Evolutionary conservation across 2,888 invertebrate genomes (phyloP).

Genomic region (Thymelicus lineola): DNA sequence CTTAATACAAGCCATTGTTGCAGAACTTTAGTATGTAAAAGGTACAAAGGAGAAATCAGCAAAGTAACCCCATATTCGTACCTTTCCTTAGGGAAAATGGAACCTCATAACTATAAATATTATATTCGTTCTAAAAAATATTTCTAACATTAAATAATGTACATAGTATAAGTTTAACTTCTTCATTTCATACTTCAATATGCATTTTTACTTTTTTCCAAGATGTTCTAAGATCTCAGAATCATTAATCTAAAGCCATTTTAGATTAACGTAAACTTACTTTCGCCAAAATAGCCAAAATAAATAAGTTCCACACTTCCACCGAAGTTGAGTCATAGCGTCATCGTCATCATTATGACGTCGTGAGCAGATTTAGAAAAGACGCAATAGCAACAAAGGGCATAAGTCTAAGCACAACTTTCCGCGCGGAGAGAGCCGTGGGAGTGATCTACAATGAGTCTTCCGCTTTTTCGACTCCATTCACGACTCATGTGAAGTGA

Average conservation of each 20-base stretch:
- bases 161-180: no score
- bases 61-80: no score
- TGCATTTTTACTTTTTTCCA: no score
- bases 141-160: no score
- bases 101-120: no score
- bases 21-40: no score
- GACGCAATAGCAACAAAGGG: slow-evolving; percentile 45
- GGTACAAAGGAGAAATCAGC: no score
- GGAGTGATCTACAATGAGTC: slow-evolving; percentile 69
- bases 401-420: slow-evolving; percentile 47
- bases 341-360: slow-evolving; percentile 9
- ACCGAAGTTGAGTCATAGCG: slow-evolving; percentile 21
- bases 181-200: no score
- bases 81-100: no score
- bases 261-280: not conserved
- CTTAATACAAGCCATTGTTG: no score
- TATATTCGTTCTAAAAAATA: no score
- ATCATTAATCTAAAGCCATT: not conserved
- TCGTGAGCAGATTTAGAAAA: slow-evolving; percentile 31
- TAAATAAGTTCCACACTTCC: not conserved
- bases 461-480: slow-evolving; percentile 77
- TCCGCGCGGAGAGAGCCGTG: slow-evolving; percentile 69
- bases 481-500: slow-evolving; percentile 74
- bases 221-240: no score
- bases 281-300: not conserved